Percentiles rank a stretch among this genome's conserved stretches.
phyloP scores from a whole-genome alignment of 2,888 invertebrate genomes.

The Itoplectis maculator region DNA sequence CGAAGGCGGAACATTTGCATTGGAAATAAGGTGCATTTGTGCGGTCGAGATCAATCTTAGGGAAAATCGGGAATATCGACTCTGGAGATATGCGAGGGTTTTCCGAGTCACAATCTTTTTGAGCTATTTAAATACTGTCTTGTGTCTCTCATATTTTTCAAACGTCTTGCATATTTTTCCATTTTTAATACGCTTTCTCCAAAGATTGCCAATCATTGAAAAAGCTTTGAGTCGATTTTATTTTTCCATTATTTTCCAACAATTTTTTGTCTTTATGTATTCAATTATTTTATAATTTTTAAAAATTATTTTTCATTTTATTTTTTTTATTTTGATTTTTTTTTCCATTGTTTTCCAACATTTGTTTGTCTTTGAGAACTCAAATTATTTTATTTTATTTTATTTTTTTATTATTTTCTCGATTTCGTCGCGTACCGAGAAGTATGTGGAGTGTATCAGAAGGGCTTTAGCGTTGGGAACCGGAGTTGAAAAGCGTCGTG shows the following conservation, averaged over 20 bases:
- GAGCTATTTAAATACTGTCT: not conserved
- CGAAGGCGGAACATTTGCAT: not conserved
- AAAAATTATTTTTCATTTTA: no score
- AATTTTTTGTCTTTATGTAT: no score
- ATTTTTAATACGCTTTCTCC: not conserved
- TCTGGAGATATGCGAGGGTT: not conserved
- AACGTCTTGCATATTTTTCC: not conserved
- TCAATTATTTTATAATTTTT: no score
- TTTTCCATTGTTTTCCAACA: no score
- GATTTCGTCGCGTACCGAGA: not conserved
- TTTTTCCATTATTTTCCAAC: no score
- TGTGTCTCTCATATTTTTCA: not conserved
- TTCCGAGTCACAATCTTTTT: not conserved
- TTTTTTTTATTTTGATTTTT: no score
- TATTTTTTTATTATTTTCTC: not conserved
- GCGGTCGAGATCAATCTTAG: not conserved
- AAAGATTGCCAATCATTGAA: not conserved
- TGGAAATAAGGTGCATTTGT: conserved; percentile 10
- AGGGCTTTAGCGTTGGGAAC: conserved; percentile 37
- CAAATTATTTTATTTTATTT: no score
- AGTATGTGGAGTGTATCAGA: conserved; percentile 34
- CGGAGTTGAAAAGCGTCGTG: conserved; percentile 57
- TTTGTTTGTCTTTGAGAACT: no score
- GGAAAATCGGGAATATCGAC: not conserved
- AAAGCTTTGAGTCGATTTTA: no score